Evolutionary conservation across 35 echinoderm and acorn worm species (phyloP), one percentile per base, ranked within the genome.

Genomic region (Anneissia japonica): DNA sequence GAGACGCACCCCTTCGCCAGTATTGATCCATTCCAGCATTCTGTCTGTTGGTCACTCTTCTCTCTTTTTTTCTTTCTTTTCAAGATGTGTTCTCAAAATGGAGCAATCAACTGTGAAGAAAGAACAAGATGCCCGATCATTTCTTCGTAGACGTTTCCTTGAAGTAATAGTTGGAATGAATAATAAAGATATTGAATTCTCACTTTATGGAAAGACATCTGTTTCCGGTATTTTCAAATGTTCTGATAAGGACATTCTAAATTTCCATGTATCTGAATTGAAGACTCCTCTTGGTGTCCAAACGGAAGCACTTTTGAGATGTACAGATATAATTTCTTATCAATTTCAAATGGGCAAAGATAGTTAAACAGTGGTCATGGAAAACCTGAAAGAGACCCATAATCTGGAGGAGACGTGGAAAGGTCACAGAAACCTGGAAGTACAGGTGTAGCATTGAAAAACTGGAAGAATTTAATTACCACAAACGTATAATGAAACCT

Each of bases 211-310:
- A 39, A 83, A 86, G 9, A 89, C 92, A 31, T 34, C 73, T 12
- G 92, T 93, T 1, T 73, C 41, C 21, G 92, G 51, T 14, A 34
- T 64, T 0, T 93, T 93, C 73, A 79, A 87, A 14, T 85, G 40
- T 14, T 84, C 77, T 35, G 92, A 93, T 51, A 86, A 89, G 9
- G 86, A 93, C 36, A 73, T 93, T 56, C 72, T 90, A 4, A 82
- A 85, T 26, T 85, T 93, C 30, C 92, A 93, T 46, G 92, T 93
- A 2, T 86, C 87, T 23, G 36, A 93, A 23, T 77, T 93, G 33
- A 72, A 84, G 31, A 93, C 91, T 76, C 92, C 92, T 32, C 81
- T 89, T 3, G 92, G 92, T 31, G 46, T 93, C 6, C 92, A 93
- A 79, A 40, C 39, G 39, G 83, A 93, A 77, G 92, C 87, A 0